Conservation (phyloP, 2,113 vertebrate species). For the Ginglymostoma cirratum region DNA sequence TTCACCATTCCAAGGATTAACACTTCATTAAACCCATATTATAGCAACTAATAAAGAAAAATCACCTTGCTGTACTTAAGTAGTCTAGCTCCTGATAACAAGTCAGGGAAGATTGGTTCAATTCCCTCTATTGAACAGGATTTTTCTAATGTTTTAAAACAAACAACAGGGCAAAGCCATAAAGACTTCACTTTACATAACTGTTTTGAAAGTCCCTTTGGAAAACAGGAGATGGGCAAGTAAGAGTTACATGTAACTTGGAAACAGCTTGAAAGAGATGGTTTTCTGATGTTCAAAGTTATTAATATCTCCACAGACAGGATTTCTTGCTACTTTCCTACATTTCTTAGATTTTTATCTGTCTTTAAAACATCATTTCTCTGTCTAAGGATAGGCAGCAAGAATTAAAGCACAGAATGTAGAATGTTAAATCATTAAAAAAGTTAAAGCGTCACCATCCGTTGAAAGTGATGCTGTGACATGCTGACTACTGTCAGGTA, state of each 20-base stretch:
- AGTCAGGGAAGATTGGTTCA: not conserved
- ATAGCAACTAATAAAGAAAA: not conserved
- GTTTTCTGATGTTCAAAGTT: not conserved
- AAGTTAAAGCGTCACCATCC: not conserved
- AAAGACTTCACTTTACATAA: not conserved
- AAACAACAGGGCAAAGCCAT: not conserved
- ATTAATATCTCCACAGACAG: not conserved
- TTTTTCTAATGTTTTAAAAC: not conserved
- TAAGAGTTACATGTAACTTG: not conserved
- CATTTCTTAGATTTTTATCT: not conserved
- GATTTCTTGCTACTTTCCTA: not conserved
- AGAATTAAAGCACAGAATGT: not conserved
- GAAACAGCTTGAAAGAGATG: not conserved
- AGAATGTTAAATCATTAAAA: not conserved
- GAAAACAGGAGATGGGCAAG: not conserved
- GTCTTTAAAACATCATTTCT: not conserved
- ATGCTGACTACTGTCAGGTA: too few relatives aligned
- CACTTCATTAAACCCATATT: not conserved
- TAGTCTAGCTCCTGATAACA: not conserved
- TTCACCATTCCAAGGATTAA: not conserved
- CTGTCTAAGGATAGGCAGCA: not conserved
- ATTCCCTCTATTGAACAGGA: not conserved
- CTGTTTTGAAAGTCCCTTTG: not conserved
- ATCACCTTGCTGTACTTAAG: not conserved
- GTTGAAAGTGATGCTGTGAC: too few relatives aligned